These are phyloP conservation scores for Apeira syringaria DNA, from an alignment of 2,888 invertebrate species.

Conservation along the genomic window DNA sequence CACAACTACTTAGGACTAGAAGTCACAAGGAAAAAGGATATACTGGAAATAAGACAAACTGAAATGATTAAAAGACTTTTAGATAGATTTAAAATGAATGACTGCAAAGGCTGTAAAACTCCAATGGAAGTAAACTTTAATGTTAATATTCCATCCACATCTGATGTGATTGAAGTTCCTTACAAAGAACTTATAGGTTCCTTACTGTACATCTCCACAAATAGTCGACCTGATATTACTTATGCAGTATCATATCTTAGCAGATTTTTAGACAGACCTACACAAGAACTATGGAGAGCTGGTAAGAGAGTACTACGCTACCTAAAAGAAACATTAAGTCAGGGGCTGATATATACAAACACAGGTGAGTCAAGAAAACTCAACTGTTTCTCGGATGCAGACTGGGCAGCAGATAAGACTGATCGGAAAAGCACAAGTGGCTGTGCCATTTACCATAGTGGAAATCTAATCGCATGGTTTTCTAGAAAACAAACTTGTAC, in stretches of 20 bases:
- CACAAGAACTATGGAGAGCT: conserved; percentile 3
- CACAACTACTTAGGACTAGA: conserved; percentile 4
- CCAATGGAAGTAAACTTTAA: neutral
- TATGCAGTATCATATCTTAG: conserved; percentile 15
- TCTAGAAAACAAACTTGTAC: conserved; percentile 4
- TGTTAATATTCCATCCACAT: neutral
- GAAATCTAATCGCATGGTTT: conserved; percentile 1
- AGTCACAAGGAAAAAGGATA: neutral
- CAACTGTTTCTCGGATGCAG: conserved; percentile 3
- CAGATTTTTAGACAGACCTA: conserved; percentile 13
- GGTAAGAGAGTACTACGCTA: conserved; percentile 11
- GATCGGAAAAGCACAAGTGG: conserved; percentile 7
- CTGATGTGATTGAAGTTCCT: neutral
- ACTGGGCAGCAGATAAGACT: conserved; percentile 5
- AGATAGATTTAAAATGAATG: conserved; percentile 1
- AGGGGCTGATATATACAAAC: neutral
- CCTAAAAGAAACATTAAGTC: conserved; percentile 5
- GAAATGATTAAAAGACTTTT: conserved; percentile 1
- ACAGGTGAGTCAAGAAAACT: neutral
- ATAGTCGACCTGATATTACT: neutral
- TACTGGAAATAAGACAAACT: neutral
- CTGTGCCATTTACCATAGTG: neutral
- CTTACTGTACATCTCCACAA: neutral
- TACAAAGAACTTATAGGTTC: conserved; percentile 1
- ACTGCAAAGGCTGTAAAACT: neutral